These are phyloP conservation scores for Crotalus viridis DNA, from an alignment of 2,113 vertebrate species.

Conservation along the genomic window DNA sequence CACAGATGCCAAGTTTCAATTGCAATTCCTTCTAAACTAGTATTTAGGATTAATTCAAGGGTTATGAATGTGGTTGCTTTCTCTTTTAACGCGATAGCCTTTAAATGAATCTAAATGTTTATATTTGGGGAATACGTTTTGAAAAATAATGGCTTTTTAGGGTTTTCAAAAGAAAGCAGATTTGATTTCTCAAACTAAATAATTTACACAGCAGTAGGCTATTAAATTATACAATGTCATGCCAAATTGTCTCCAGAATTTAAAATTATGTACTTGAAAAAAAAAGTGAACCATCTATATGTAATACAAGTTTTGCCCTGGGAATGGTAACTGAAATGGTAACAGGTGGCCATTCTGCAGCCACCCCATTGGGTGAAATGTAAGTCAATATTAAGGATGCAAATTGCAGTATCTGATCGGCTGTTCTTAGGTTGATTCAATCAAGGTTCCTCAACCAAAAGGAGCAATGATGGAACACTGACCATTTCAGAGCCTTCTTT, in stretches of 20 bases:
- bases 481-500: background rate
- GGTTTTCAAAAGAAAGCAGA: slow-evolving; percentile 37
- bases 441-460: background rate
- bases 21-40: slow-evolving; percentile 13
- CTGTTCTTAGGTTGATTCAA: background rate
- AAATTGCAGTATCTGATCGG: slow-evolving; percentile 18
- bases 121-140: slow-evolving; percentile 7
- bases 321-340: slow-evolving; percentile 32
- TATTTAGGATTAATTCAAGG: slow-evolving; percentile 33
- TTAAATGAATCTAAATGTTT: slow-evolving; percentile 43
- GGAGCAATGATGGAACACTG: background rate
- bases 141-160: slow-evolving; percentile 25
- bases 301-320: background rate
- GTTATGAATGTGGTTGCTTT: background rate
- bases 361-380: slow-evolving; percentile 1
- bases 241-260: slow-evolving; percentile 14
- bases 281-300: slow-evolving; percentile 9
- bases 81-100: background rate
- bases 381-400: slow-evolving; percentile 41
- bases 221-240: slow-evolving; percentile 12
- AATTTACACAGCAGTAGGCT: slow-evolving; percentile 15
- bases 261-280: slow-evolving; percentile 1
- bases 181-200: slow-evolving; percentile 13
- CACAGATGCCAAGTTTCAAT: slow-evolving; percentile 42
- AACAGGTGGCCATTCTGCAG: background rate